These are phyloP conservation scores for Rhagonycha fulva DNA, from an alignment of 2,888 invertebrate genomes.

Conservation along the genomic window DNA sequence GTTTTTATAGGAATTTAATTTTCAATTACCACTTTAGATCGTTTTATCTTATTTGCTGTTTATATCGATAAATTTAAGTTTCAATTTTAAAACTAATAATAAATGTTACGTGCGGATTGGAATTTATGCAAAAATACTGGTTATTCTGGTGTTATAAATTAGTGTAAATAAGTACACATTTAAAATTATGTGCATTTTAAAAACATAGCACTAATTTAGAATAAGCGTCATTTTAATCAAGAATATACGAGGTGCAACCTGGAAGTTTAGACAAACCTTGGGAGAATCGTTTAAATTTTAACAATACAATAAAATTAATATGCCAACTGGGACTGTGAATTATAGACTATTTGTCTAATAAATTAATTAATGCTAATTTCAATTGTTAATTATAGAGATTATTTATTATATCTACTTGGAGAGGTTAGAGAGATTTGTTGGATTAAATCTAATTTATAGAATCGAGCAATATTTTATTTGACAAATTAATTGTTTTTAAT, in stretches of 20 bases:
- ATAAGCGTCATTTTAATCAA: neutral
- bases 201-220: neutral
- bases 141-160: neutral
- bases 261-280: neutral
- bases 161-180: neutral
- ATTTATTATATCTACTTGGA: neutral
- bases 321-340: neutral
- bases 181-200: neutral
- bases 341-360: neutral
- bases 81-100: neutral
- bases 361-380: neutral
- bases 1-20: neutral
- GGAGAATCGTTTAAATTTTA: neutral
- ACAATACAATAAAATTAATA: too few species aligned
- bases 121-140: neutral
- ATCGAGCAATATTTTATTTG: neutral
- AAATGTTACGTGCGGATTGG: neutral
- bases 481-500: too few species aligned
- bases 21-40: neutral
- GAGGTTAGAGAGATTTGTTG: neutral
- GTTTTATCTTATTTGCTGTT: neutral
- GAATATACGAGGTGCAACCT: neutral
- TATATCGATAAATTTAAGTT: neutral
- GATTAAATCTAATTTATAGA: neutral
- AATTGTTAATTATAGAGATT: neutral